phyloP scores from a whole-genome alignment of 2,888 invertebrate genomes.

The Orthosia incerta region DNA sequence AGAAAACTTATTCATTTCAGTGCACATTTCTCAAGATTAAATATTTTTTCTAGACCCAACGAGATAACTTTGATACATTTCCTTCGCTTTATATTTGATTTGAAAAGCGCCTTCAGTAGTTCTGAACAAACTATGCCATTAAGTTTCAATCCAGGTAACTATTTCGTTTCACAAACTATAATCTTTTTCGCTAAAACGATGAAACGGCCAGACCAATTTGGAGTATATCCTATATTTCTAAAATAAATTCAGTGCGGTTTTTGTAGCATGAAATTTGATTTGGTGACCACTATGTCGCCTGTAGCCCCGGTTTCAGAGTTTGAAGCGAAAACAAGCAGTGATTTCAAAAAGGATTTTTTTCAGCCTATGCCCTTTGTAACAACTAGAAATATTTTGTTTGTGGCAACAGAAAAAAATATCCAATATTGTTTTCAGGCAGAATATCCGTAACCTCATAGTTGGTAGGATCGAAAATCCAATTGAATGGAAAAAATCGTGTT shows the following conservation, averaged over 20 bases:
- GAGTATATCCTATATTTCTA: neutral
- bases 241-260: neutral
- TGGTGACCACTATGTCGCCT: slow-evolving; percentile 5
- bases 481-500: neutral
- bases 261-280: slow-evolving; percentile 31
- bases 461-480: neutral
- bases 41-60: slow-evolving; percentile 25
- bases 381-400: neutral
- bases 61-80: slow-evolving; percentile 49
- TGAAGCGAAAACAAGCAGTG: neutral
- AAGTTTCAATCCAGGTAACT: slow-evolving; percentile 37
- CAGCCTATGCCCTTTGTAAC: neutral
- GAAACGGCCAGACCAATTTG: neutral
- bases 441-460: neutral
- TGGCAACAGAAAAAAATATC: neutral
- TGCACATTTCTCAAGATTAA: slow-evolving; percentile 25
- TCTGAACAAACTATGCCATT: slow-evolving; percentile 14
- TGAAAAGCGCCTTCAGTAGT: slow-evolving; percentile 40
- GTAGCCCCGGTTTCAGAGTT: neutral
- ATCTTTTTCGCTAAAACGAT: slow-evolving; percentile 9
- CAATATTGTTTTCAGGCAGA: neutral
- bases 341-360: neutral
- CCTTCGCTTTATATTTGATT: slow-evolving; percentile 37
- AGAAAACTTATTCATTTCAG: slow-evolving; percentile 20
- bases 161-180: slow-evolving; percentile 20